phyloP scores from a whole-genome alignment of 2,113 vertebrate genomes.

The Ifrita kowaldi region DNA sequence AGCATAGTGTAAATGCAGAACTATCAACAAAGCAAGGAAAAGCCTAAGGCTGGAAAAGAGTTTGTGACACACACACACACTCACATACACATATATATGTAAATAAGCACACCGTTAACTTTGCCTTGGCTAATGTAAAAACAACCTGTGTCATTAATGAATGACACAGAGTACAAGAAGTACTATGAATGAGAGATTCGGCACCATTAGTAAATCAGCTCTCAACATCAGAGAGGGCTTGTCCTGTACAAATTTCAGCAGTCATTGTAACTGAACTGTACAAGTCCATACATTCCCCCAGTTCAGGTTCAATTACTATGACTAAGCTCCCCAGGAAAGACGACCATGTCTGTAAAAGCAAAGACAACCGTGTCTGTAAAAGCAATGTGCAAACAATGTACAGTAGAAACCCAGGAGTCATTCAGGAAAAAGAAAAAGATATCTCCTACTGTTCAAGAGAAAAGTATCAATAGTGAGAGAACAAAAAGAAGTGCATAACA shows the following conservation, averaged over 20 bases:
- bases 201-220: background rate
- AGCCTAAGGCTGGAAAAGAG: background rate
- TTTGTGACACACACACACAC: background rate
- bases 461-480: background rate
- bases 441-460: background rate
- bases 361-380: background rate
- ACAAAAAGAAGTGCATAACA: background rate
- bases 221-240: background rate
- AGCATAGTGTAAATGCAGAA: background rate
- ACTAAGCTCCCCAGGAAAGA: background rate
- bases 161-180: background rate
- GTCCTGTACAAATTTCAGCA: background rate
- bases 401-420: background rate
- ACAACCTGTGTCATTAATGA: background rate
- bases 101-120: background rate
- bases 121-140: background rate
- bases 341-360: background rate
- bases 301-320: background rate
- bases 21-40: background rate
- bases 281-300: background rate
- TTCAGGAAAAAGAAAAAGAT: background rate
- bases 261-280: background rate
- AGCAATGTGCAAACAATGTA: background rate
- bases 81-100: fast-evolving
- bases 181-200: background rate